These are phyloP conservation scores for Marronus borbonicus DNA, from an alignment of 2,888 invertebrate species.

Conservation along the genomic window DNA sequence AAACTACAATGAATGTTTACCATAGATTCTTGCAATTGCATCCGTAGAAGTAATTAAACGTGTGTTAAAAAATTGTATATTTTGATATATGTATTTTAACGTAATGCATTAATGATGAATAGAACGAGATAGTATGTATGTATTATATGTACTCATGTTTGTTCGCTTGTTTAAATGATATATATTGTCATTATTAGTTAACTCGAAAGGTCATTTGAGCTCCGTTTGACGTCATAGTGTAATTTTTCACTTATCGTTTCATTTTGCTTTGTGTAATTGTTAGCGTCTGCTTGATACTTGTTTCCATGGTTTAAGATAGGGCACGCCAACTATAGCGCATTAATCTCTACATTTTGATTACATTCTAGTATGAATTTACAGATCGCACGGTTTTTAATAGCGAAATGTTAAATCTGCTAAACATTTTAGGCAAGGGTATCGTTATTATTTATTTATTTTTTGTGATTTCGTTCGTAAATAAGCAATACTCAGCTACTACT, in stretches of 20 bases:
- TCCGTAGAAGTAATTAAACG: too few relatives aligned
- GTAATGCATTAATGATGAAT: not conserved
- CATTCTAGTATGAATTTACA: not conserved
- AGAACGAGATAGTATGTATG: too few relatives aligned
- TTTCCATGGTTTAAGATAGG: constrained; percentile 23
- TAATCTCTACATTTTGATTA: not conserved
- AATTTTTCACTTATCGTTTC: constrained; percentile 57
- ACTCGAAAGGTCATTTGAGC: constrained; percentile 59
- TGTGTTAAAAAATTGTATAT: not conserved
- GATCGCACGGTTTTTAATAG: not conserved
- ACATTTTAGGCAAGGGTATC: not conserved
- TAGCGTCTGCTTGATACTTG: constrained; percentile 35
- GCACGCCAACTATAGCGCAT: not conserved
- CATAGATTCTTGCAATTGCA: too few relatives aligned
- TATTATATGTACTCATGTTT: not conserved
- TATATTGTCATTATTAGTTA: constrained; percentile 49
- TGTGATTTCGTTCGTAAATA: too few relatives aligned
- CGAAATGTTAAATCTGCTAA: not conserved
- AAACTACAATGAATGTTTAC: too few relatives aligned
- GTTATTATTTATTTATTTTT: constrained; percentile 6
- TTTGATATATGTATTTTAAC: not conserved
- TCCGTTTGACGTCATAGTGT: constrained; percentile 58
- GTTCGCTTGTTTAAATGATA: constrained; percentile 17
- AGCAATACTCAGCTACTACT: too few relatives aligned
- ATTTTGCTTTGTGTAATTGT: constrained; percentile 47